Conservation (phyloP, 2,888 invertebrate species). For the Thumatha senex region DNA sequence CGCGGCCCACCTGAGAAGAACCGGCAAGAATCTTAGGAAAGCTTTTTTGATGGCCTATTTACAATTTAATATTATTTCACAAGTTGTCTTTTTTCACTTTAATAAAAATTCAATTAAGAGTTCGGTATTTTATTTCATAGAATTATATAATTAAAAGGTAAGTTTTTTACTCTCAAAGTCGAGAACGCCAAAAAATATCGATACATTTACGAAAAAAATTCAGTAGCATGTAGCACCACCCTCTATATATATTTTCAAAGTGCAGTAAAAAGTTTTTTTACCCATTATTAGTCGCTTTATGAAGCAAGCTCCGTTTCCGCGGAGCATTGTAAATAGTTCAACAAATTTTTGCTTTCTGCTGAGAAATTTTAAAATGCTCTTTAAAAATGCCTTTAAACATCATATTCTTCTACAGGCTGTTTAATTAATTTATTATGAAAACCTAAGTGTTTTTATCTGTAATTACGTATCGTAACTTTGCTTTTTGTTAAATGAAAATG, state of each 20-base stretch:
- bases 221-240: conserved; percentile 1
- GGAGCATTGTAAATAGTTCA: conserved; percentile 50
- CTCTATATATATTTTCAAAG: conserved; percentile 7
- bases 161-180: too few relatives aligned
- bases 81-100: too few relatives aligned
- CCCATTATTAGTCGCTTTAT: conserved; percentile 37
- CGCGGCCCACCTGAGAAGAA: too few relatives aligned
- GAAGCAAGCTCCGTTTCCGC: conserved; percentile 31
- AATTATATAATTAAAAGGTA: too few relatives aligned
- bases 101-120: too few relatives aligned
- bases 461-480: not conserved
- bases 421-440: conserved; percentile 8
- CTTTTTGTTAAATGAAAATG: not conserved
- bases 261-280: conserved; percentile 35
- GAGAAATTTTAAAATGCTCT: conserved; percentile 43
- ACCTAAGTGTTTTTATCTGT: conserved; percentile 6
- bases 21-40: too few relatives aligned
- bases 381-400: conserved; percentile 21
- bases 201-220: not conserved
- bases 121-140: too few relatives aligned
- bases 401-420: conserved; percentile 4
- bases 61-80: too few relatives aligned
- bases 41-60: too few relatives aligned
- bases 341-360: conserved; percentile 47
- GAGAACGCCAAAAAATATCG: not conserved